Evolutionary conservation across 2,888 invertebrate species (phyloP).

Genomic region (Myathropa florea): DNA sequence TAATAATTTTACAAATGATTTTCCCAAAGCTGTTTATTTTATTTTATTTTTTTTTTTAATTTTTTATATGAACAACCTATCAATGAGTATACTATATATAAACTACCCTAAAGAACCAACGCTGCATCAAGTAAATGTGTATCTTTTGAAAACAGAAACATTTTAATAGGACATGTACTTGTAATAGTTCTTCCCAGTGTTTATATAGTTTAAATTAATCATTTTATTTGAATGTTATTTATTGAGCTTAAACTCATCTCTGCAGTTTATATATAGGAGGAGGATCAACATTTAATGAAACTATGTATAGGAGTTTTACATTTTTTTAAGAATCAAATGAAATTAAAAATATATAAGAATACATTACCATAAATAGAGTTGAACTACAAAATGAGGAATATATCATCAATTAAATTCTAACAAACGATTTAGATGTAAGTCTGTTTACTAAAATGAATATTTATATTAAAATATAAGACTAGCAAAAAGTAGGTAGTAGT

Average conservation of each 20-base stretch:
- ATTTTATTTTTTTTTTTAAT: constrained; percentile 8
- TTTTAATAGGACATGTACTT: constrained; percentile 20
- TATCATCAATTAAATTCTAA: constrained; percentile 69
- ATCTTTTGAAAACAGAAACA: constrained; percentile 1
- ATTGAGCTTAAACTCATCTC: constrained; percentile 48
- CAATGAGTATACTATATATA: constrained; percentile 9
- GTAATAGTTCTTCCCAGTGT: constrained; percentile 49
- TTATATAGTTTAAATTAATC: constrained; percentile 41
- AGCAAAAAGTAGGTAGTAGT: constrained; percentile 56
- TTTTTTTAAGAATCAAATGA: constrained; percentile 65
- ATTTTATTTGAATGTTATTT: constrained; percentile 65
- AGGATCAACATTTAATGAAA: constrained; percentile 44
- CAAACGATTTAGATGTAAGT: constrained; percentile 63
- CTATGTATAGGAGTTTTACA: constrained; percentile 63
- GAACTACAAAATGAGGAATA: constrained; percentile 51
- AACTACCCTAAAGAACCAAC: neutral
- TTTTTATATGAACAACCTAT: constrained; percentile 11
- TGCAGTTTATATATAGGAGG: constrained; percentile 30
- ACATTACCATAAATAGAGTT: constrained; percentile 48
- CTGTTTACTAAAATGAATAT: constrained; percentile 65
- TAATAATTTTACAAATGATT: constrained; percentile 45
- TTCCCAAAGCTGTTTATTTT: constrained; percentile 54
- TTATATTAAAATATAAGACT: constrained; percentile 65
- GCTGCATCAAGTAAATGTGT: neutral
- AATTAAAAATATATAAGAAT: constrained; percentile 47